phyloP scores from a whole-genome alignment of 2,888 invertebrate genomes.

The Drosophila kuntzei region DNA sequence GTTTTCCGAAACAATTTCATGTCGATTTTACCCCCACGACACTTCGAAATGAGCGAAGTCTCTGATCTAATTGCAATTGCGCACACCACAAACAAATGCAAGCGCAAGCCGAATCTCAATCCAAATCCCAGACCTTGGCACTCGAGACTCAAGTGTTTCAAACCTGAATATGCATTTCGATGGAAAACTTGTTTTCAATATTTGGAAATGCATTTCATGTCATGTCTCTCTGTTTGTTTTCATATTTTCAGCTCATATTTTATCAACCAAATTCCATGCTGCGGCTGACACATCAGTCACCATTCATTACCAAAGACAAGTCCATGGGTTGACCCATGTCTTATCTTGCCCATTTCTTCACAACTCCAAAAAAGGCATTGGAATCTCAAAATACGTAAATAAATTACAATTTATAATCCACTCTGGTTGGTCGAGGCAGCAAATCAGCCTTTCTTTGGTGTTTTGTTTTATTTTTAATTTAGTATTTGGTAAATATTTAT shows the following conservation, averaged over 20 bases:
- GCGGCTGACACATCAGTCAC: constrained; percentile 56
- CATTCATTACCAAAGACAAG: constrained; percentile 12
- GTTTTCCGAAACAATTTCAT: constrained; percentile 60
- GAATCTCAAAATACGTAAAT: constrained; percentile 52
- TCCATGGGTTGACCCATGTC: constrained; percentile 49
- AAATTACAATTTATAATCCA: constrained; percentile 56
- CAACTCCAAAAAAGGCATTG: constrained; percentile 32
- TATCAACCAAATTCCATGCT: constrained; percentile 52
- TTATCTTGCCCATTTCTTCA: constrained; percentile 63
- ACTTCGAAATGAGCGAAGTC: constrained; percentile 74
- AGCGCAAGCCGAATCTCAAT: constrained; percentile 5
- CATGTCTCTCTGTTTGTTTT: constrained; percentile 35
- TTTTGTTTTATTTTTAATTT: constrained; percentile 71
- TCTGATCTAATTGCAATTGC: constrained; percentile 70
- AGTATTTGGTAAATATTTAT: constrained; percentile 67
- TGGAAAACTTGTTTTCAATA: constrained; percentile 68
- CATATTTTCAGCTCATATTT: constrained; percentile 67
- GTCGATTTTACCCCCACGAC: constrained; percentile 44
- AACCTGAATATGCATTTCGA: constrained; percentile 40
- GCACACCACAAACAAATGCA: constrained; percentile 22
- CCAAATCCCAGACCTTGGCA: constrained; percentile 42
- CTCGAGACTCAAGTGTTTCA: constrained; percentile 68
- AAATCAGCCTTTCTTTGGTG: constrained; percentile 24
- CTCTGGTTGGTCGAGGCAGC: constrained; percentile 19
- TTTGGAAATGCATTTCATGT: constrained; percentile 62